Conservation (phyloP, 1,140 invertebrate species). For the Bombus fervidus region DNA sequence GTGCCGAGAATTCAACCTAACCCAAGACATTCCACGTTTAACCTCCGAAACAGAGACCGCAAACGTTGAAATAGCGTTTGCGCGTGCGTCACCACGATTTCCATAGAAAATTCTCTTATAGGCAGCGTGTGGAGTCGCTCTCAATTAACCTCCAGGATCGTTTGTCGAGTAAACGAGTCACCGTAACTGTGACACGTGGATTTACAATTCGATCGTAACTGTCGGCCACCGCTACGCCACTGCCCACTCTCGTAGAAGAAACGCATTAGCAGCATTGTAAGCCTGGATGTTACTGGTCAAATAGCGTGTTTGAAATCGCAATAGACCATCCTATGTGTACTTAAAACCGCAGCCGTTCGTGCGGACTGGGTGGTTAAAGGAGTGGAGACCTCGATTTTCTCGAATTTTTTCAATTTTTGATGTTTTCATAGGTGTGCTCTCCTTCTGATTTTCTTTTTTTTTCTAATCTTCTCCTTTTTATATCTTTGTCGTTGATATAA, state of each 20-base stretch:
- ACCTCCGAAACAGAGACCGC: not conserved
- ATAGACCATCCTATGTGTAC: slow-evolving; percentile 25
- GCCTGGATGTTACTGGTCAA: slow-evolving; percentile 21
- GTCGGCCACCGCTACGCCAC: slow-evolving; percentile 20
- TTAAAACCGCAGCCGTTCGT: slow-evolving; percentile 42
- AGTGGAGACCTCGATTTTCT: not conserved
- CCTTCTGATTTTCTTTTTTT: too few species aligned
- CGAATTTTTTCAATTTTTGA: too few species aligned
- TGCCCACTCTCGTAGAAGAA: slow-evolving; percentile 27
- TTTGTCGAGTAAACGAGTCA: slow-evolving; percentile 3
- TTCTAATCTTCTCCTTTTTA: too few species aligned
- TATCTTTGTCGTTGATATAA: too few species aligned
- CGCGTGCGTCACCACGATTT: not conserved
- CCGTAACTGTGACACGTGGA: slow-evolving; percentile 30
- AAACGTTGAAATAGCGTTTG: not conserved
- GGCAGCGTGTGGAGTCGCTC: not conserved
- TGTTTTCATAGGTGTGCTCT: too few species aligned
- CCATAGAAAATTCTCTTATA: not conserved
- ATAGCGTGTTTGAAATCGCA: slow-evolving; percentile 50
- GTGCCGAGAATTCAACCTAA: not conserved
- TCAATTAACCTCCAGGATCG: slow-evolving; percentile 28
- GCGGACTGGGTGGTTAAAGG: slow-evolving; percentile 54
- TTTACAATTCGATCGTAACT: slow-evolving; percentile 53
- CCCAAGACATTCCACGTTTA: not conserved
- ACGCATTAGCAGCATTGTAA: slow-evolving; percentile 49